Base-by-base conservation (phyloP, 2,113 vertebrate genomes). In the Scortum barcoo region DNA sequence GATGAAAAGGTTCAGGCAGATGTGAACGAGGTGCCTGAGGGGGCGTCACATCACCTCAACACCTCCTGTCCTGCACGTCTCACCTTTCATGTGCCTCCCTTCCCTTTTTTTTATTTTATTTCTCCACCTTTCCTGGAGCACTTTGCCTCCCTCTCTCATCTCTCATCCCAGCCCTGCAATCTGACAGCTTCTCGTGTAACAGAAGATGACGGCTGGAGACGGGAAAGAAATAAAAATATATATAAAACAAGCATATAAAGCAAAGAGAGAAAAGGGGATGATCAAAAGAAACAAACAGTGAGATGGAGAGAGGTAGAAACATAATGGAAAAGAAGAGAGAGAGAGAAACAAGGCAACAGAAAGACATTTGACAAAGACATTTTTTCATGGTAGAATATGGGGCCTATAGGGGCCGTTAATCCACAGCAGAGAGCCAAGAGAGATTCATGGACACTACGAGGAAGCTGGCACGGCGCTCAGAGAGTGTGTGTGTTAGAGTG, bases 341-440 rank as follows among this genome's bases (percentile, higher is more conserved):
- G 30, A 30, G 40, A 17, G 1, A 42, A 17, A 17, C 3, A 1
- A 5, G 13, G 12, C 2, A 36, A 24, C 20, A 36, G 17, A 28
- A 9, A 65, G 11, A 16, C n/a, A n/a, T n/a, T n/a, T n/a, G n/a
- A n/a, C 19, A 3, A 17, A 48, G 76, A 48, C 58, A 54, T 44
- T 26, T 40, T 40, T 28, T 58, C 63, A 70, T 57, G 73, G 74
- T 46, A 2, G 58, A 38, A 44, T 53, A 42, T 53, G 48, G 46
- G 30, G 42, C 19, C 62, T 58, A 62, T 70, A 51, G 69, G n/a
- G 68, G 76, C 68, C 12, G 9, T 56, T 81, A 50, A 88, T 84
- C 1, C 80, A 78, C 66, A 6, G 12, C 66, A 20, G 7, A 66
- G 68, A 14, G 60, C 60, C 1, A 2, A 58, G 38, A 38, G 6